Evolutionary conservation across 2,888 invertebrate species (phyloP), one percentile per base, ranked within the genome.

Genomic region (Drosophila emarginata): DNA sequence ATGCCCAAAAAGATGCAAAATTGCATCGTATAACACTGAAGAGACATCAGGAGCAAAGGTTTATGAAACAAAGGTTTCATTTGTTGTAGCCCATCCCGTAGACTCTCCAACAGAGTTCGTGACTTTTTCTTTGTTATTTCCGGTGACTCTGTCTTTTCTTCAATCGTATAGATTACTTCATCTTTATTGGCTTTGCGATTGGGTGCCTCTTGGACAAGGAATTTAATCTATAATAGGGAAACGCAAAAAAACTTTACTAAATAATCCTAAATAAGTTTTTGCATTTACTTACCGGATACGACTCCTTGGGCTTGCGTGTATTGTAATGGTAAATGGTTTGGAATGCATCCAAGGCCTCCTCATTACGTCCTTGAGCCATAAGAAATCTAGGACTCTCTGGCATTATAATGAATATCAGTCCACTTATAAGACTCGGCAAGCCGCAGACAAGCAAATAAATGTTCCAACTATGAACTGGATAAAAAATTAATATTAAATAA

Each of bases 371-470:
- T 53, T 89, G 89, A 0, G 89, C 78, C 89, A 91, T 91, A 5
- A 91, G 71, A 72, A 90, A 91, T 53, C 90, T 89, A 0, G 91
- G 76, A 92, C 91, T 75, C 61, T 90, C 90, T 0, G 91, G 96
- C 71, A 94, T 91, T 60, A 94, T 92, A 0, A 93, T 92, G 36
- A 94, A 71, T 0, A 88, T 14, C 1, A 84, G 18, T 0, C 95
- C 95, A 6, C 95, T 94, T 0, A 95, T 77, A 0, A 96, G 87
- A 21, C 95, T 95, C 7, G 96, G 95, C 67, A 96, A 68, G 9
- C 93, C 90, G 61, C 92, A 91, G 0, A 94, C 90, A 64, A 94
- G 89, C 15, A 95, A 91, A 83, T 94, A 95, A 52, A 91, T 79
- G 69, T 91, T 88, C 91, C 91, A 91, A 4, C 78, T 83, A 62